phyloP scores from a whole-genome alignment of 2,113 vertebrate species.

The Oreochromis aureus region DNA sequence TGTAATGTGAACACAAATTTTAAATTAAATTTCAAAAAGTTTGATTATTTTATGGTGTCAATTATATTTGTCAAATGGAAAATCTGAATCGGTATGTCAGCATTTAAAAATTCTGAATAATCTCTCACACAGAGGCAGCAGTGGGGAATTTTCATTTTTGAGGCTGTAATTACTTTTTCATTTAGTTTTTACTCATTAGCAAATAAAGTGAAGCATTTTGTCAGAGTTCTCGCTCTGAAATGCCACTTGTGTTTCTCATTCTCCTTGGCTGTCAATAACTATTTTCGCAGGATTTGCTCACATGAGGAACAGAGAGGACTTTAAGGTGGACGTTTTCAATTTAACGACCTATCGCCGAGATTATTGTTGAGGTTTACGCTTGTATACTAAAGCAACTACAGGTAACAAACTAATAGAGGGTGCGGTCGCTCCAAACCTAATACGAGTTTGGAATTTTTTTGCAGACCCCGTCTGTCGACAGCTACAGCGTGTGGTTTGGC shows the following conservation, averaged over 20 bases:
- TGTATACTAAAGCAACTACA: background rate
- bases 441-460: background rate
- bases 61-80: background rate
- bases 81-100: background rate
- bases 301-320: background rate
- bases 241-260: background rate
- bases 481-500: slow-evolving; percentile 19
- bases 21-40: background rate
- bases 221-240: background rate
- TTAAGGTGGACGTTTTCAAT: background rate
- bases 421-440: background rate
- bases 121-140: background rate
- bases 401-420: background rate
- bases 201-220: background rate
- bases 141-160: background rate
- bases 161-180: background rate
- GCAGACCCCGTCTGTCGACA: background rate
- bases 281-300: background rate
- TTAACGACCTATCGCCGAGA: background rate
- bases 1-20: background rate
- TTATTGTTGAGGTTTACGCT: background rate
- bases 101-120: background rate
- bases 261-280: background rate
- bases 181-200: background rate
- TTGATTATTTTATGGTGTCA: background rate